Conservation (phyloP, 1,140 invertebrate species). For the Drosophila ercepeae region DNA sequence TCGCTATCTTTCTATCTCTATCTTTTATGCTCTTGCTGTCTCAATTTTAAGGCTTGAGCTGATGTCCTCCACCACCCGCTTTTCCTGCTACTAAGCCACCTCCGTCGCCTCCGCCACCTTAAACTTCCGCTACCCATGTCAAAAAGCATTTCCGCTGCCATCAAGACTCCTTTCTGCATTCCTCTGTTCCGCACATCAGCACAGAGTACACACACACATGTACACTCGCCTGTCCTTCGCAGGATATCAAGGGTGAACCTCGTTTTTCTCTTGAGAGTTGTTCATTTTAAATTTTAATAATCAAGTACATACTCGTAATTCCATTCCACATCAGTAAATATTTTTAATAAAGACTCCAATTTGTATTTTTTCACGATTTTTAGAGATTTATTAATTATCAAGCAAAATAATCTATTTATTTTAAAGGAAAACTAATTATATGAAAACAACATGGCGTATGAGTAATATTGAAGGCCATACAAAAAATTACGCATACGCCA, state of each 20-base stretch:
- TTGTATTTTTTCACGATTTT: too few relatives aligned
- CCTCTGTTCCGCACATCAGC: conserved; percentile 16
- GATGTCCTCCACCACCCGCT: not conserved
- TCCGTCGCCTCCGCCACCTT: not conserved
- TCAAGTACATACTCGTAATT: too few relatives aligned
- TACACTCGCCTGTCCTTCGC: not conserved
- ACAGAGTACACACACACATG: conserved; percentile 7
- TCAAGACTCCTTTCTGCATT: conserved; percentile 39
- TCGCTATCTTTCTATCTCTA: conserved; percentile 13
- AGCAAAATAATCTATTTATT: too few relatives aligned
- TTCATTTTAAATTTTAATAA: too few relatives aligned
- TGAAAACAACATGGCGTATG: too few relatives aligned
- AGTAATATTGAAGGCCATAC: not conserved
- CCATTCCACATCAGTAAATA: too few relatives aligned
- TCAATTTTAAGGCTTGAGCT: conserved; percentile 25
- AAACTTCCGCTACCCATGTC: conserved; percentile 31
- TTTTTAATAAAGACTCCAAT: too few relatives aligned
- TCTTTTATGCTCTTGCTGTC: conserved; percentile 7
- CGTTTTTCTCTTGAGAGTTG: not conserved
- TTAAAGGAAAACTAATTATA: too few relatives aligned
- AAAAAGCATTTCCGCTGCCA: conserved; percentile 32
- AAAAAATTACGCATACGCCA: not conserved
- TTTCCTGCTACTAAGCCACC: not conserved
- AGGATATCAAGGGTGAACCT: conserved; percentile 14
- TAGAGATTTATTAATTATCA: too few relatives aligned